A percentile compares a stretch with the other conserved stretches of the same genome.
phyloP scores from a whole-genome alignment of 30 jellyfish, hydroid and myxozoan species.

The Morbakka virulenta region DNA sequence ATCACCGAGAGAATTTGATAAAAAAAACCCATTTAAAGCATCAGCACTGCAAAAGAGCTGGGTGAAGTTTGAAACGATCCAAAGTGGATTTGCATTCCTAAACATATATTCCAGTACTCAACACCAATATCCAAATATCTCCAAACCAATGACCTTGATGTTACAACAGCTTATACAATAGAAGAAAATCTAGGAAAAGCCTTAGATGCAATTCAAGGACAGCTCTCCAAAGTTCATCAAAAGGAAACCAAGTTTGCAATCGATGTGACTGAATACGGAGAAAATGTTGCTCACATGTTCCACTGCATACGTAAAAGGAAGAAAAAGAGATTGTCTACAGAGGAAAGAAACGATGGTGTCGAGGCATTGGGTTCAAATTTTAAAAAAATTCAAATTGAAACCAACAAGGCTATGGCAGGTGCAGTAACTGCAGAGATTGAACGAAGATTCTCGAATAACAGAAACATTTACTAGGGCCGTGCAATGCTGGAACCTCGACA shows the following conservation, averaged over 20 bases:
- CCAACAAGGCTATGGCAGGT: conserved; percentile 34
- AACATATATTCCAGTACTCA: conserved; percentile 22
- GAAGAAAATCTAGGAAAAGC: conserved; percentile 15
- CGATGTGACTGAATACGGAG: conserved; percentile 30
- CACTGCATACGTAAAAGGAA: background rate
- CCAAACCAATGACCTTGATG: conserved; percentile 25
- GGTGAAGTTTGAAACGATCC: conserved; percentile 29
- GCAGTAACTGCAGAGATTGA: conserved; percentile 42
- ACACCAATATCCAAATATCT: conserved; percentile 27
- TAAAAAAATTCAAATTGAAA: conserved; percentile 3
- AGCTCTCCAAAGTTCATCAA: conserved; percentile 14
- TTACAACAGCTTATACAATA: conserved; percentile 15
- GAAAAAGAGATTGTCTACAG: conserved; percentile 17
- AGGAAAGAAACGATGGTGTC: conserved; percentile 19
- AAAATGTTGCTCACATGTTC: background rate
- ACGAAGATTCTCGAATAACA: conserved; percentile 38
- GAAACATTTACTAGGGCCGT: conserved; percentile 12
- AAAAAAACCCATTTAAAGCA: conserved; percentile 7
- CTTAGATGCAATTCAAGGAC: background rate
- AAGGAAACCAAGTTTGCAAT: conserved; percentile 32
- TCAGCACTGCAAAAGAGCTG: conserved; percentile 16
- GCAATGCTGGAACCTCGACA: conserved; percentile 22
- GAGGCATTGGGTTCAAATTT: conserved; percentile 19
- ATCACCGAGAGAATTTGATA: background rate
- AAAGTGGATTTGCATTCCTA: conserved; percentile 14